Evolutionary conservation across 1,140 invertebrate genomes (phyloP).

Genomic region (Heliconius eleuchia): DNA sequence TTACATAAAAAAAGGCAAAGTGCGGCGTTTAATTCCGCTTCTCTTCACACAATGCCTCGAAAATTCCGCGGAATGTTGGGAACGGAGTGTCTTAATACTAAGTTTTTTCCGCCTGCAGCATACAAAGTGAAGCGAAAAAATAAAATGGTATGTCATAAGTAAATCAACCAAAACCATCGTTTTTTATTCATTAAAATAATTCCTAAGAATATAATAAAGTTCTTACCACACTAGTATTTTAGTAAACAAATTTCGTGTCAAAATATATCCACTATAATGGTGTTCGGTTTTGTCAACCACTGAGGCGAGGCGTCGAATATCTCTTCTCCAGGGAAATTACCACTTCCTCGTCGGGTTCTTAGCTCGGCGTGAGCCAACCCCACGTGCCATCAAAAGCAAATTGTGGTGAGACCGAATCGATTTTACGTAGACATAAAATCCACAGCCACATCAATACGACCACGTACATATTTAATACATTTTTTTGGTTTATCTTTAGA

Average conservation of each 20-base stretch:
- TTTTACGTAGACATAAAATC: slow-evolving; percentile 49
- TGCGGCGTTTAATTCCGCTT: too few species aligned
- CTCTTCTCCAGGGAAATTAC: slow-evolving; percentile 50
- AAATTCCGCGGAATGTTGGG: too few species aligned
- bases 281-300: slow-evolving; percentile 26
- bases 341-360: slow-evolving; percentile 40
- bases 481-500: slow-evolving; percentile 2
- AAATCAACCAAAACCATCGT: not conserved
- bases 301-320: slow-evolving; percentile 35
- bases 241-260: not conserved
- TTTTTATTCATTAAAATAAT: not conserved
- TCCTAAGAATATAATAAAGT: not conserved
- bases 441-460: slow-evolving; percentile 43
- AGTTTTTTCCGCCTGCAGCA: too few species aligned
- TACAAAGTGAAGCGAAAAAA: too few species aligned
- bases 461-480: slow-evolving; percentile 20
- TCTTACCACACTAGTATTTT: not conserved
- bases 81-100: too few species aligned
- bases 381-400: slow-evolving; percentile 46
- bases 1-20: too few species aligned
- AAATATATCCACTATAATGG: not conserved
- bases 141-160: too few species aligned
- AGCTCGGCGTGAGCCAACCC: slow-evolving; percentile 24
- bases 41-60: too few species aligned
- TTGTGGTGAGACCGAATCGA: slow-evolving; percentile 47